Percentiles rank a stretch among this genome's conserved stretches.
Evolutionary conservation across 2,888 invertebrate genomes (phyloP).

Genomic region (Shargacucullia verbasci): DNA sequence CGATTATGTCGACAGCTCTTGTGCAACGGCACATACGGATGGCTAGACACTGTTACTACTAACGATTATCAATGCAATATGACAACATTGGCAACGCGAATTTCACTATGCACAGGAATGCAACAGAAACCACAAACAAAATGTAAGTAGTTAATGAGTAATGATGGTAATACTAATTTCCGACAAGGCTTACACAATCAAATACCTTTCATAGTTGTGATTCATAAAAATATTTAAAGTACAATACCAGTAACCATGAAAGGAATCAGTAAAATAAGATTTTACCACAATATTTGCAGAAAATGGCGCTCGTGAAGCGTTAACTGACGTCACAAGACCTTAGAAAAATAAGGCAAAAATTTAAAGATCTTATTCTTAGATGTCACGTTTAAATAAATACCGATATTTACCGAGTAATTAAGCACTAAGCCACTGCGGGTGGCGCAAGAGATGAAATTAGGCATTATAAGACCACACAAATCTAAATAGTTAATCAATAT

Average conservation of each 20-base stretch:
- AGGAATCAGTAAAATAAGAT: background rate
- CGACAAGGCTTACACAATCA: conserved; percentile 14
- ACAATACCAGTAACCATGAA: conserved; percentile 33
- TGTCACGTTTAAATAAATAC: too few species aligned
- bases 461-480: too few species aligned
- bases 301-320: conserved; percentile 22
- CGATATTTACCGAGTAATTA: too few species aligned
- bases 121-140: conserved; percentile 12
- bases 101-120: conserved; percentile 30
- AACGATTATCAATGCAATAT: conserved; percentile 38
- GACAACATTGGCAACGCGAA: conserved; percentile 29
- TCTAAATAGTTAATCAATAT: too few species aligned
- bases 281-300: conserved; percentile 23
- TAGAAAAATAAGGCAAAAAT: conserved; percentile 32
- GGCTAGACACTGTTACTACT: conserved; percentile 36
- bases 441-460: too few species aligned
- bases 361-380: background rate
- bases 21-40: conserved; percentile 52
- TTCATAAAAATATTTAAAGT: conserved; percentile 22
- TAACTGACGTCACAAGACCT: conserved; percentile 27
- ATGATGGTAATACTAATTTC: conserved; percentile 11
- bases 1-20: conserved; percentile 47
- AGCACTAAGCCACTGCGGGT: too few species aligned
- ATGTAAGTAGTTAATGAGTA: conserved; percentile 9
- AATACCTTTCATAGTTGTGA: conserved; percentile 1